A percentile compares a stretch with the other conserved stretches of the same genome.
phyloP scores from a whole-genome alignment of 2,888 invertebrate species.

The Pedicia rivosa region DNA sequence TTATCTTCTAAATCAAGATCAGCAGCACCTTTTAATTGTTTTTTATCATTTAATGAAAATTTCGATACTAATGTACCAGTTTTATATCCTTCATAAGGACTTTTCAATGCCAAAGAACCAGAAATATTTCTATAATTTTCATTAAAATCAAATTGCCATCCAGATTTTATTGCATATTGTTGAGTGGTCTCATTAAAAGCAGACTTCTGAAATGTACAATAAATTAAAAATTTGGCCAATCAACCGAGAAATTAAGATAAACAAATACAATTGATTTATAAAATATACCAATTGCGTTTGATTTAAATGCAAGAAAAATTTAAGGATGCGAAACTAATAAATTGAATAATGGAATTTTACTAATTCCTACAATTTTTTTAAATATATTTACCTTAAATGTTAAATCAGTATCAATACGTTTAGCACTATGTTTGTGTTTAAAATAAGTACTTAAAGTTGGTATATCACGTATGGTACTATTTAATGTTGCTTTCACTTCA shows the following conservation, averaged over 20 bases:
- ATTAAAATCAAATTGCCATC: constrained; percentile 46
- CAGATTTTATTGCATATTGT: constrained; percentile 48
- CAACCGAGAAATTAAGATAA: background rate
- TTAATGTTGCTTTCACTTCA: constrained; percentile 35
- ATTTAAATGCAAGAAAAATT: too few relatives aligned
- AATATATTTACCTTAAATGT: constrained; percentile 5
- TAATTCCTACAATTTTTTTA: too few relatives aligned
- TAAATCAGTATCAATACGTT: constrained; percentile 34
- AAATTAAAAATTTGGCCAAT: too few relatives aligned
- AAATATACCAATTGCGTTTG: background rate
- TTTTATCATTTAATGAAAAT: constrained; percentile 43
- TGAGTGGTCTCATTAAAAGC: constrained; percentile 28
- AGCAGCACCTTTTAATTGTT: constrained; percentile 49
- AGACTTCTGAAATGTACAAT: background rate
- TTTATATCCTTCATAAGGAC: constrained; percentile 53
- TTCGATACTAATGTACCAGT: constrained; percentile 51
- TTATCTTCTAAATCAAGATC: constrained; percentile 54
- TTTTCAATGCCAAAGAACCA: constrained; percentile 32
- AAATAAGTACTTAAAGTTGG: constrained; percentile 38
- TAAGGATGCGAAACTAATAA: too few relatives aligned
- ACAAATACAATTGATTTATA: background rate
- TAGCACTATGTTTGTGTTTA: constrained; percentile 36
- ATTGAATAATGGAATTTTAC: too few relatives aligned
- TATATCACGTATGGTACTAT: constrained; percentile 41
- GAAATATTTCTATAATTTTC: constrained; percentile 43